Conservation (phyloP, 2,888 invertebrate genomes). For the Drosophila sordidula region DNA sequence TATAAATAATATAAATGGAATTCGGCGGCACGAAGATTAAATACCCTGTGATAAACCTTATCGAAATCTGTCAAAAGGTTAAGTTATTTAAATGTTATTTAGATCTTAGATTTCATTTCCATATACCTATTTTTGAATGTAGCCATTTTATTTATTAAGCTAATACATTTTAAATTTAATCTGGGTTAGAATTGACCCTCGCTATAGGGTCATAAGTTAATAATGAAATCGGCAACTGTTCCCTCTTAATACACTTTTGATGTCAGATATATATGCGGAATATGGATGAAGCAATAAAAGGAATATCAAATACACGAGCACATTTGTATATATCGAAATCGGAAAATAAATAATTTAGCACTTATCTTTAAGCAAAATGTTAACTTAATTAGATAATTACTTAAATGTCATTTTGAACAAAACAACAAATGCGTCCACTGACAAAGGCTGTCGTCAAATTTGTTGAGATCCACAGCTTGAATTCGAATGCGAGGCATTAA, state of each 20-base stretch:
- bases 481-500: conserved; percentile 44
- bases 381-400: conserved; percentile 82
- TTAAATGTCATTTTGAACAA: conserved; percentile 72
- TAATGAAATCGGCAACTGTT: too few species aligned
- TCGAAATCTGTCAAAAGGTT: not conserved
- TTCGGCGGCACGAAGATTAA: not conserved
- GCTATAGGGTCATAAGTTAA: not conserved
- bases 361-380: conserved; percentile 80
- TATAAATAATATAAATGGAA: not conserved
- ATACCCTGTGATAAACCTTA: conserved; percentile 3
- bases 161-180: too few species aligned
- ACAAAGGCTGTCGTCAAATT: conserved; percentile 55
- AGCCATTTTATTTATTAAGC: too few species aligned
- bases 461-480: conserved; percentile 28
- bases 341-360: conserved; percentile 72
- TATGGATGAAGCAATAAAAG: conserved; percentile 8
- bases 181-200: not conserved
- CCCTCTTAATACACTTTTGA: too few species aligned
- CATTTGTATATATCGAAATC: conserved; percentile 33
- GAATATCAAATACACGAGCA: conserved; percentile 12
- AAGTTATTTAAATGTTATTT: not conserved
- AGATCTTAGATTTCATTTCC: not conserved
- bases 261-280: not conserved
- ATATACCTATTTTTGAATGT: too few species aligned
- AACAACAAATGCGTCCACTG: conserved; percentile 59